Percentiles rank a stretch among this genome's conserved stretches.
Evolutionary conservation across 2,888 invertebrate genomes (phyloP).

Genomic region (Stegophylla sp.): DNA sequence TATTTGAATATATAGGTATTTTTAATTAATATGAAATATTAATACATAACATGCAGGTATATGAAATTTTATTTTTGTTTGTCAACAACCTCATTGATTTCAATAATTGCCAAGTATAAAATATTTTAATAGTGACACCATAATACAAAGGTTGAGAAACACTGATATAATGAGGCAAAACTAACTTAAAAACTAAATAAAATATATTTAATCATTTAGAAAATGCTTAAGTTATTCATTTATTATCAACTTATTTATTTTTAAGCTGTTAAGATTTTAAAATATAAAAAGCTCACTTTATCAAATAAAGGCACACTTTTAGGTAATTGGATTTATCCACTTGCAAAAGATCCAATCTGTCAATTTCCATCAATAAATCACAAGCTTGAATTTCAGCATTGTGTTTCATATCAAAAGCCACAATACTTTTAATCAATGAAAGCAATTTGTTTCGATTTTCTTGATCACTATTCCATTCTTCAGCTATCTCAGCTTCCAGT

Average conservation of each 20-base stretch:
- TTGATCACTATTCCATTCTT: constrained; percentile 75
- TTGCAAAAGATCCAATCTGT: constrained; percentile 82
- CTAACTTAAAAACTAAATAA: too few species aligned
- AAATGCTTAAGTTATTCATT: too few species aligned
- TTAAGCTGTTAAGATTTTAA: background rate
- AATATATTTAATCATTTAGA: too few species aligned
- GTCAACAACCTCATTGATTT: too few species aligned
- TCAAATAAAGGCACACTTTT: constrained; percentile 90
- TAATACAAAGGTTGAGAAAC: too few species aligned
- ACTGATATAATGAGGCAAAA: too few species aligned
- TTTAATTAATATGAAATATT: too few species aligned
- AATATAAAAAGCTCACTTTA: constrained; percentile 66
- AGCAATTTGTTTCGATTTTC: constrained; percentile 69
- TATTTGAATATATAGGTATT: too few species aligned
- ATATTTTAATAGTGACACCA: too few species aligned
- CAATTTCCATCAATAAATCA: constrained; percentile 97
- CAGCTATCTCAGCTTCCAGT: constrained; percentile 85
- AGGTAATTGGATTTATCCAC: constrained; percentile 89
- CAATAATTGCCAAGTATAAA: too few species aligned
- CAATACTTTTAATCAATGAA: constrained; percentile 83
- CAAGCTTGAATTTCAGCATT: constrained; percentile 99
- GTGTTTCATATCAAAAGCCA: constrained; percentile 94
- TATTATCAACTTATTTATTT: background rate
- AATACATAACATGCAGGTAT: too few species aligned
- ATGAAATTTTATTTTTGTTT: too few species aligned